Evolutionary conservation across 2,113 vertebrate species (phyloP), one percentile per base, ranked within the genome.

Genomic region (Hippopotamus amphibius): DNA sequence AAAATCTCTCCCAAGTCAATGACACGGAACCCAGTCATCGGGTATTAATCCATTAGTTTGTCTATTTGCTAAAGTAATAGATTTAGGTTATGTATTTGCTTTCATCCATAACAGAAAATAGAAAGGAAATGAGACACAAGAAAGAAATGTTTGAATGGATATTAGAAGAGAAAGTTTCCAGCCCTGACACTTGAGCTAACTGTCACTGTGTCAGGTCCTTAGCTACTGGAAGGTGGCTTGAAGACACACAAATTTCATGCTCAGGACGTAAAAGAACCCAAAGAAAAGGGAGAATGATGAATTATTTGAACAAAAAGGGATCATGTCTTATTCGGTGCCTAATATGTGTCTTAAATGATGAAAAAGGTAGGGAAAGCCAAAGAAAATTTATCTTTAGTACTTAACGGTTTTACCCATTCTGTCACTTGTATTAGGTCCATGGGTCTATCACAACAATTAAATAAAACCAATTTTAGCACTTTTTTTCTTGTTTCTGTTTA

Each of bases 401-500:
- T 57, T 55, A 82, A 79, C 24, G 15, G n/a, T 84, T 57, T 66
- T 10, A 65, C 15, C 72, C n/a, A 50, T 22, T 88, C 83, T 59
- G 7, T 76, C 46, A 16, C 53, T 77, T 80, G 11, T 71, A 15
- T 46, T 63, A 77, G 30, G 33, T 57, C 48, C 66, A 22, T 9
- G 33, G 8, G 10, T 61, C 69, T 93, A 79, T 90, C 57, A 89
- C 2, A 61, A 26, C 9, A 43, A 55, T 63, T 21, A 76, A 85
- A 57, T 24, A 50, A 79, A 81, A 33, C 28, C 43, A 48, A 33
- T 76, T 74, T 93, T 21, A 79, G 48, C 57, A 46, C 41, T 22
- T 48, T 88, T 94, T 88, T 66, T n/a, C 53, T 79, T 10, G 5
- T 88, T 74, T 93, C 77, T 91, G 17, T 66, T 83, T 61, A 53